Base-by-base conservation (phyloP, 2,113 vertebrate species). In the Carettochelys insculpta region DNA sequence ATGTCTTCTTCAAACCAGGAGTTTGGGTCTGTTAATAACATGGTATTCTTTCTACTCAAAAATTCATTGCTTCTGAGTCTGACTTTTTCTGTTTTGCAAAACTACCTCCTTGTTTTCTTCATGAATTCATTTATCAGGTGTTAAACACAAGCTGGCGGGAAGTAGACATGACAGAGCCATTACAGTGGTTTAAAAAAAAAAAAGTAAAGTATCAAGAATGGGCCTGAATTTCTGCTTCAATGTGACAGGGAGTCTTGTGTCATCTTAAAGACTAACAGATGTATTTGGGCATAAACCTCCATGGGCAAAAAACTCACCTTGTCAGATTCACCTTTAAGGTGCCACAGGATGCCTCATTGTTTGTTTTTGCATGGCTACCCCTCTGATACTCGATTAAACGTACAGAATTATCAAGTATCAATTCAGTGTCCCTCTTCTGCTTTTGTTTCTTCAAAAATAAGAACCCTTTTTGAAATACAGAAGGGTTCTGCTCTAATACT, bases 21-120 rank as follows among this genome's bases (percentile, higher is more conserved):
- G 68, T 88, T 75, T 92, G 65, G 68, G 43, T 85, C 94, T 76
- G 71, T 96, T 96, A 95, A 96, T 95, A 95, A 90, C 31, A 71
- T 34, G 81, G 43, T 79, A 68, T 14, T n/a, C 88, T 96, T 95
- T 91, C 75, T 19, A 29, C 84, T 88, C 47, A 93, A 96, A 92
- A 95, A 92, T 65, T 48, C 56, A 75, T 86, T 79, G 14, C 77
- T 77, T 93, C 48, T 93, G 51, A 75, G 92, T 50, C 22, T 85
- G 79, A 41, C n/a, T 90, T 87, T 92, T 97, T 95, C 86, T 54
- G 2, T 96, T 95, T 96, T 94, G 87, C 92, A 48, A 89, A 85
- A 80, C 11, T 8, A 58, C 22, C 48, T 91, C 68, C 88, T 93
- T 93, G 54, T 84, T 94, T 91, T 48, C n/a, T 75, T 87, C 73